Evolutionary conservation across 2,888 invertebrate species (phyloP), one percentile per base, ranked within the genome.

Genomic region (Sepiola atlantica): DNA sequence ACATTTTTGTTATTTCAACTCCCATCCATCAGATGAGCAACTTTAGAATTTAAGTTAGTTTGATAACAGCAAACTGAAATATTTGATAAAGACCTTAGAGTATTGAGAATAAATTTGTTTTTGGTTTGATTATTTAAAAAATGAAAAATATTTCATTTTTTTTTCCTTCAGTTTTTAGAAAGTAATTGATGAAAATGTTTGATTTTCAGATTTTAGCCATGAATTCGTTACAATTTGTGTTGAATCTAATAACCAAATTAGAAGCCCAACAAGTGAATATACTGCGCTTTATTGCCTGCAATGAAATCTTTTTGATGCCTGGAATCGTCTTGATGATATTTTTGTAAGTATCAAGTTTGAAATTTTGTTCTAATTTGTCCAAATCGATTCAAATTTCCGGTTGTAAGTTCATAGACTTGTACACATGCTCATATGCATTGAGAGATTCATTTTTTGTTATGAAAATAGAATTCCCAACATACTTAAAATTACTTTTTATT

Each of bases 241-340:
- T 99, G 92, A 98, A 99, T 95, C 97, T 98, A 95, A 98, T 99
- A 97, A 98, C 98, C 0, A 97, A 99, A 97, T 98, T 99, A 94
- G 99, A 99, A 98, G 98, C 98, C 97, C 99, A 99, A 97, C 98
- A 99, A 94, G 98, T 98, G 55, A 99, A 98, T 97, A 98, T 99
- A 96, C 98, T 99, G 95, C 98, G 99, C 96, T 98, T 99, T 94
- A 98, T 99, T 94, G 99, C 99, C 55, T 98, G 99, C 96, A 98
- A 98, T 0, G 99, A 99, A 98, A 99, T 99, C 94, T 98, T 98
- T 96, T 97, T 98, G 61, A 98, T 98, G 97, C 98, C 98, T 24
- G 97, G 98, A 55, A 96, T 98, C 55, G 96, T 98, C 91, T 96
- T 98, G 55, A 97, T 98, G 96, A 97, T 98, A n/a, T 98, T 99